Conservation (phyloP, 2,113 vertebrate genomes). For the Chaenogobius annularis region DNA sequence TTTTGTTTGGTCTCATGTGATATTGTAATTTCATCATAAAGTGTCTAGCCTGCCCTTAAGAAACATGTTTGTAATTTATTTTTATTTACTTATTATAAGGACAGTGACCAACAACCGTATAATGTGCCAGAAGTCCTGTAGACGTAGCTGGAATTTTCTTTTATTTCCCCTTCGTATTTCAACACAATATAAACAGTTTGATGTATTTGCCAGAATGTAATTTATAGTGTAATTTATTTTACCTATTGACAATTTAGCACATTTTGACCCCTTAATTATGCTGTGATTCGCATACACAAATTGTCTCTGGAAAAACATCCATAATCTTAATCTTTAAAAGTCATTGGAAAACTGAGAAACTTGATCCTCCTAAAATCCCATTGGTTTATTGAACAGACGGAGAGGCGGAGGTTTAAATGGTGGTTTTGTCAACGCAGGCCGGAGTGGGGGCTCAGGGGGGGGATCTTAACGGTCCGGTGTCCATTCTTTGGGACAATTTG, state of each 20-base stretch:
- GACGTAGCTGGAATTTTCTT: too few species aligned
- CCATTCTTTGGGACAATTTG: slow-evolving; percentile 36
- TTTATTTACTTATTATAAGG: too few species aligned
- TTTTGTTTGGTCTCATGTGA: too few species aligned
- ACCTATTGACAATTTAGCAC: background rate
- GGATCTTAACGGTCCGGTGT: slow-evolving; percentile 2
- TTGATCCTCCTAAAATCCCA: slow-evolving; percentile 52
- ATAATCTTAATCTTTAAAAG: background rate
- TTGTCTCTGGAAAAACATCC: background rate
- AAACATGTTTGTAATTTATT: too few species aligned
- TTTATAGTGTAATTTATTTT: too few species aligned
- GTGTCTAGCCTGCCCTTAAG: too few species aligned
- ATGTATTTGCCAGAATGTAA: too few species aligned
- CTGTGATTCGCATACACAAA: background rate
- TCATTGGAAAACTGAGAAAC: slow-evolving; percentile 36
- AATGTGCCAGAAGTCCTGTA: too few species aligned
- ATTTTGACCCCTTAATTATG: background rate
- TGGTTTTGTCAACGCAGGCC: background rate
- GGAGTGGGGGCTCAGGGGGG: background rate
- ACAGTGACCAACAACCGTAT: too few species aligned
- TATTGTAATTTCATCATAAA: too few species aligned
- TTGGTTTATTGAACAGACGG: slow-evolving; percentile 50
- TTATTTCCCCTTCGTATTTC: too few species aligned
- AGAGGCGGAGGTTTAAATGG: slow-evolving; percentile 6
- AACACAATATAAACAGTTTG: too few species aligned